Base-by-base conservation (phyloP, 2,797 vertebrate genomes). In the Emydoidea blandingii region DNA sequence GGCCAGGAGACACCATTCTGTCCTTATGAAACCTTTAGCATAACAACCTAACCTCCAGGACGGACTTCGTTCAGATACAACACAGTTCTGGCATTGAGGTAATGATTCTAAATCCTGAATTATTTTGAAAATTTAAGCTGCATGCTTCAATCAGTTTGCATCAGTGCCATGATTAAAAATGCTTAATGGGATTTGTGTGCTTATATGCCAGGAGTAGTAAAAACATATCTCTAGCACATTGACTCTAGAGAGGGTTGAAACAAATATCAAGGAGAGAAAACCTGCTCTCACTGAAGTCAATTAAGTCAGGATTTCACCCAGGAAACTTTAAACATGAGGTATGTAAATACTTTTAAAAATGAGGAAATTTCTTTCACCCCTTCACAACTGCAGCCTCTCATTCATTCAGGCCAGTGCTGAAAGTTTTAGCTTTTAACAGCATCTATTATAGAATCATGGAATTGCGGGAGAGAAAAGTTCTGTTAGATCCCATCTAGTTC, bases 51-150 rank as follows among this genome's bases (percentile, higher is more conserved):
- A 56, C 83, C 74, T 85, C 92, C 74, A 65, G 87, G 93, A 93
- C 87, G 87, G 94, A 76, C 54, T 95, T 76, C 93, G 72, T 79
- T 92, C 86, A 92, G 84, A 91, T 78, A 2, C 85, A 53, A 83
- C n/a, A 79, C 85, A 92, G 89, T 83, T 74, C 53, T 87, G 91
- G 84, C 81, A 54, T 91, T 57, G 95, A 97, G 97, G 97, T 97
- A 97, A 93, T 54, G 96, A 86, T 83, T 96, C 93, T 93, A 93
- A 91, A 88, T 62, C 91, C 85, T 89, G 81, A 54, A 94, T 96
- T 92, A 79, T 95, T 94, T 47, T 96, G 89, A 87, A 74, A 89
- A 92, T 62, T 31, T 53, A 83, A 95, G 90, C 82, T 79, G 96
- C 83, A 62, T 96, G 96, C 49, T 89, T 94, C 81, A 83, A 72